phyloP scores from a whole-genome alignment of 53 echinoderm and acorn worm species.

The Henricia sp. region DNA sequence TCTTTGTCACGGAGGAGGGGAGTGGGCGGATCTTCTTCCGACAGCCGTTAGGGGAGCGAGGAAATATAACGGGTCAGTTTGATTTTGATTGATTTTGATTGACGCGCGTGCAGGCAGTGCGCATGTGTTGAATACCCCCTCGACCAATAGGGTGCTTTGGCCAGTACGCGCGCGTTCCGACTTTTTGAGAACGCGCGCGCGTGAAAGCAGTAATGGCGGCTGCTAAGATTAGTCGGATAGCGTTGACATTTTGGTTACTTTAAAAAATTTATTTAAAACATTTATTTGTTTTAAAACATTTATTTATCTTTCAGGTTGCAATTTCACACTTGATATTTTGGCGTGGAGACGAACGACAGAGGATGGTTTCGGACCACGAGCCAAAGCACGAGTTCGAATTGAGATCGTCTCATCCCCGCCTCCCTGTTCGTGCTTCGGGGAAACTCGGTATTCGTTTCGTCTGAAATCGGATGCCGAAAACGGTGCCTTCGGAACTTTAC shows the following conservation, averaged over 20 bases:
- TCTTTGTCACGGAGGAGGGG: slow-evolving; percentile 6
- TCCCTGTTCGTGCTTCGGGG: slow-evolving; percentile 20
- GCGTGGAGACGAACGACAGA: slow-evolving; percentile 8
- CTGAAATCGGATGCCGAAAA: background rate
- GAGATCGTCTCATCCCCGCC: background rate
- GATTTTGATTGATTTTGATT: too few relatives aligned
- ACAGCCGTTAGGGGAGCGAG: background rate
- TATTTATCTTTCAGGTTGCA: slow-evolving; percentile 29
- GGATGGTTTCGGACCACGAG: background rate
- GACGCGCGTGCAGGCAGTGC: too few relatives aligned
- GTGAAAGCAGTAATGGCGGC: too few relatives aligned
- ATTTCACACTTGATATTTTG: slow-evolving; percentile 41
- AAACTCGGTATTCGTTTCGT: slow-evolving; percentile 2
- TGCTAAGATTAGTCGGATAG: too few relatives aligned
- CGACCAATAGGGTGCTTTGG: too few relatives aligned
- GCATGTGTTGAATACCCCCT: too few relatives aligned
- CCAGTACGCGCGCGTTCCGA: too few relatives aligned
- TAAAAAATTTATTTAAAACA: background rate
- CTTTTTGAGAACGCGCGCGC: too few relatives aligned
- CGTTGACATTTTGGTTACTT: too few relatives aligned
- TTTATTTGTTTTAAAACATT: background rate
- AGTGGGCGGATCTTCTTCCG: slow-evolving; percentile 24
- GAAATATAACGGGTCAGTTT: slow-evolving; percentile 23
- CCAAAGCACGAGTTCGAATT: background rate
- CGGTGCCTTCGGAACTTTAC: slow-evolving; percentile 39